Conservation (phyloP, 2,113 vertebrate species). For the Tonatia bakeri region DNA sequence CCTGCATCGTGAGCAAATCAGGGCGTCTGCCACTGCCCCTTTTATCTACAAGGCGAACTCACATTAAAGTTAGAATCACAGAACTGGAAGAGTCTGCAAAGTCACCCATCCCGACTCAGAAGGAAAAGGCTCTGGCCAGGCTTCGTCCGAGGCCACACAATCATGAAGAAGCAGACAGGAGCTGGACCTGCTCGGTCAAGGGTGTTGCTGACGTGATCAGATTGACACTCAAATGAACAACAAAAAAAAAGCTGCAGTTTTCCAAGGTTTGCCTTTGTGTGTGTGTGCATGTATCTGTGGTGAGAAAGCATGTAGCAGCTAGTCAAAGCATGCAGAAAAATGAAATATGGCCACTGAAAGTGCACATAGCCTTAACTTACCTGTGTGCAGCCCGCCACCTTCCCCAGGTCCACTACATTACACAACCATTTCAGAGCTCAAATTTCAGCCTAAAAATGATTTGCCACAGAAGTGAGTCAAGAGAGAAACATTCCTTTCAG, state of each 20-base stretch:
- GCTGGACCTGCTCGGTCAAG: neutral
- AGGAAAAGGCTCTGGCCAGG: neutral
- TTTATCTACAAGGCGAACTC: neutral
- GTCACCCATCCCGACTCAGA: neutral
- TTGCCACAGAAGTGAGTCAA: neutral
- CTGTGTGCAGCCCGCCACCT: rapidly evolving
- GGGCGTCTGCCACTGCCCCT: neutral
- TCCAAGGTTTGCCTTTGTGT: neutral
- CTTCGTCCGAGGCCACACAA: neutral
- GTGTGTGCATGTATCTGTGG: neutral
- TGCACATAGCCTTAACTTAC: neutral
- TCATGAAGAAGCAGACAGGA: neutral
- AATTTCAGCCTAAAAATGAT: neutral
- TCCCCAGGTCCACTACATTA: neutral
- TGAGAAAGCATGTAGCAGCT: neutral
- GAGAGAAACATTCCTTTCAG: neutral
- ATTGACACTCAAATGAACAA: neutral
- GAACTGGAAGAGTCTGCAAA: neutral
- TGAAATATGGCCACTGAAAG: neutral
- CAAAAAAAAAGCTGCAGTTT: slow-evolving; percentile 26
- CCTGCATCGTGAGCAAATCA: neutral
- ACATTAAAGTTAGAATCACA: slow-evolving; percentile 33
- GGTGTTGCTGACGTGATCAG: neutral
- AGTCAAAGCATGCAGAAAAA: neutral
- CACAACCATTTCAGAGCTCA: neutral